phyloP scores from a whole-genome alignment of 2,797 vertebrate genomes.

The Varecia variegata region DNA sequence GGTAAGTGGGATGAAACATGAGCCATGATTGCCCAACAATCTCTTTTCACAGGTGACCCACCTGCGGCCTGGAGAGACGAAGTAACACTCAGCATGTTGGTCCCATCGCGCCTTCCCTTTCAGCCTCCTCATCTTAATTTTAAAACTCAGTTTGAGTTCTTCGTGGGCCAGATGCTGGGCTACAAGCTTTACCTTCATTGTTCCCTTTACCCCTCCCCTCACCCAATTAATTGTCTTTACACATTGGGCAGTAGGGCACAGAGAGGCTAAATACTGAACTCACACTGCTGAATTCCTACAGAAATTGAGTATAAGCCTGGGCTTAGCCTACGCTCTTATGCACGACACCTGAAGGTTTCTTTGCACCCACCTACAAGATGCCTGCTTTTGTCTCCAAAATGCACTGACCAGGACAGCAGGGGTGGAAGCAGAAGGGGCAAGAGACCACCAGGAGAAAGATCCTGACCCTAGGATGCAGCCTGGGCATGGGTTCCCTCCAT shows the following conservation, averaged over 20 bases:
- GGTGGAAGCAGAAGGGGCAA: background rate
- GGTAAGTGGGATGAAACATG: background rate
- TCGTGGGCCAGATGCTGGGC: background rate
- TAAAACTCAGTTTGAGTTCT: background rate
- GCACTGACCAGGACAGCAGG: accelerated
- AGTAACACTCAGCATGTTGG: background rate
- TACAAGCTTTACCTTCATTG: background rate
- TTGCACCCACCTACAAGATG: background rate
- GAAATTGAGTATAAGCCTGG: background rate
- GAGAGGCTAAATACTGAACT: background rate
- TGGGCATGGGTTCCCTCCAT: no score
- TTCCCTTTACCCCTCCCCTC: accelerated
- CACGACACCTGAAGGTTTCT: background rate
- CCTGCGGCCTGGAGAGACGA: background rate
- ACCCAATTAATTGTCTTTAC: background rate
- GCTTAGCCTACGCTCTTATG: background rate
- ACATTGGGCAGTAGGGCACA: background rate
- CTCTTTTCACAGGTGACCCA: background rate
- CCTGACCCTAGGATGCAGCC: background rate
- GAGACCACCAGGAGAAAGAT: accelerated
- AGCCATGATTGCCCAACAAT: accelerated
- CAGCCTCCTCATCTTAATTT: background rate
- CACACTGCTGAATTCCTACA: background rate
- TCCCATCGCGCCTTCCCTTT: background rate
- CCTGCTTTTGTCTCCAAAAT: background rate